Base-by-base conservation (phyloP, 92 coral and sea anemone genomes). In the Siderastrea radians region DNA sequence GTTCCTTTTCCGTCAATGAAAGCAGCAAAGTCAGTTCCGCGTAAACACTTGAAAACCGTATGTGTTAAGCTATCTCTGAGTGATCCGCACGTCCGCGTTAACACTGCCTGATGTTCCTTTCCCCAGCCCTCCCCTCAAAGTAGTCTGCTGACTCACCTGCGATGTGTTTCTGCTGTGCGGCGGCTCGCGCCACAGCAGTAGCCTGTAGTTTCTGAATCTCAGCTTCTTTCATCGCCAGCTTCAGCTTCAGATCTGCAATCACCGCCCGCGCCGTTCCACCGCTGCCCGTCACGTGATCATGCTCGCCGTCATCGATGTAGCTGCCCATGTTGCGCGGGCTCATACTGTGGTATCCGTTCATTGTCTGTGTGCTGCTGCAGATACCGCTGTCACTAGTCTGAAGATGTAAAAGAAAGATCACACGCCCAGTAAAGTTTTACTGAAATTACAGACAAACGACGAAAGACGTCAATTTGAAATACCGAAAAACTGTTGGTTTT, bases 121-220 rank as follows among this genome's bases (percentile, higher is more conserved):
- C 49, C 70, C 53, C 58, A 5, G 11, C 13, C 11, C 15, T 58
- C 61, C 15, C 62, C 9, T 4, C 38, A 11, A 13, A 11, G 45
- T 45, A 50, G 1, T 19, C 72, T 12, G 9, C 57, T n/a, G 48
- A 19, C 90, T 55, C 69, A 95, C 98, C 98, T 78, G 98, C 98
- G 68, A 95, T 95, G 77, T 95, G 98, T 55, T 91, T 95, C 84
- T 95, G 98, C 59, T 95, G 98, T 6, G 96, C 98, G 15, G 98
- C 98, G 0, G 98, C 92, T 47, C 98, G 87, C 0, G 98, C 98
- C 68, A 95, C 98, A 49, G 98, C 98, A 72, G 96, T 86, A 15
- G 98, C 98, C 86, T 95, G 98, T 9, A 95, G 93, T 86, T 95
- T 95, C 70, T 95, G 98, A 44, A 95, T 93, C 92, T 95, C 98